Evolutionary conservation across 2,113 vertebrate genomes (phyloP).

Genomic region (Cygnus buccinator): DNA sequence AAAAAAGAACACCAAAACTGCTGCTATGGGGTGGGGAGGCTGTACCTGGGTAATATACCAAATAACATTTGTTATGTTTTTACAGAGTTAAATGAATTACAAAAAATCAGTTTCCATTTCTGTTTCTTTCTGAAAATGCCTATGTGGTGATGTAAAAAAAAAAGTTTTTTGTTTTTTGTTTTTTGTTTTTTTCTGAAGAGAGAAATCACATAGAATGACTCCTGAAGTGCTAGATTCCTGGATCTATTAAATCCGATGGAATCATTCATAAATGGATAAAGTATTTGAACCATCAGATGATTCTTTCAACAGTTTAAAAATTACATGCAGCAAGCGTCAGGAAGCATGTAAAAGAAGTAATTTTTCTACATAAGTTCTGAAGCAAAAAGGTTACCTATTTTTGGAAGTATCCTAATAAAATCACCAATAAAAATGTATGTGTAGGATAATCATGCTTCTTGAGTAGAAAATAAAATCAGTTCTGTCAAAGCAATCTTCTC

Average conservation of each 20-base stretch:
- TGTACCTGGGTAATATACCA: not conserved
- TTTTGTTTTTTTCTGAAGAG: not conserved
- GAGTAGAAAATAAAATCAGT: not conserved
- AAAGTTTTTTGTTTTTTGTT: not conserved
- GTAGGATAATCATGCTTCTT: not conserved
- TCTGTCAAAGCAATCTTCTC: not conserved
- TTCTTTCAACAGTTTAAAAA: not conserved
- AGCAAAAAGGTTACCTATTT: not conserved
- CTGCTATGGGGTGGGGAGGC: not conserved
- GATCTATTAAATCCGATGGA: not conserved
- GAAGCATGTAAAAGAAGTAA: not conserved
- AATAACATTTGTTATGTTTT: not conserved
- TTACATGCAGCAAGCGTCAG: not conserved
- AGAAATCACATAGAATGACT: not conserved
- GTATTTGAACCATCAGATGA: not conserved
- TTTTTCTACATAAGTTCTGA: not conserved
- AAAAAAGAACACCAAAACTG: not conserved
- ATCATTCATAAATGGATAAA: not conserved
- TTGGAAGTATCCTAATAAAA: not conserved
- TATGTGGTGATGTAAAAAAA: not conserved
- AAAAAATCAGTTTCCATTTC: not conserved
- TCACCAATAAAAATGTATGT: not conserved
- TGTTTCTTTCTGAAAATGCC: not conserved
- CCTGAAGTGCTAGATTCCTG: not conserved
- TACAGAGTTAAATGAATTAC: not conserved